A percentile compares a stretch with the other conserved stretches of the same genome.
These are phyloP conservation scores for Crotalus helleri DNA, from an alignment of 2,113 vertebrate species.

Conservation along the genomic window DNA sequence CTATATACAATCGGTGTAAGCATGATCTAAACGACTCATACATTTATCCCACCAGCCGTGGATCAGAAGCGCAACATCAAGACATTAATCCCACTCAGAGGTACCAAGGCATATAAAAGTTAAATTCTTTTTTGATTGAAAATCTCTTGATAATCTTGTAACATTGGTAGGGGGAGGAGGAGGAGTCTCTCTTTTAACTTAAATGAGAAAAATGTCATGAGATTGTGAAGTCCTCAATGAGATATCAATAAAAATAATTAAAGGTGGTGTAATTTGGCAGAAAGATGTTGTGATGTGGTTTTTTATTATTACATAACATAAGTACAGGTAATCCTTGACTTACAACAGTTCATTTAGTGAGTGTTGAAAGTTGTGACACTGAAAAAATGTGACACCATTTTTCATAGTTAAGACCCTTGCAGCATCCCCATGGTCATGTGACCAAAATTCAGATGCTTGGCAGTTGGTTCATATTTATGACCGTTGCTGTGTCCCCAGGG, in stretches of 20 bases:
- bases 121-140: not conserved
- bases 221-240: not conserved
- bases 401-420: not conserved
- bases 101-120: slow-evolving; percentile 46
- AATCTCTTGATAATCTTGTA: not conserved
- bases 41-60: slow-evolving; percentile 22
- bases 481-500: not conserved
- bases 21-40: slow-evolving; percentile 64
- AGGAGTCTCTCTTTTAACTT: not conserved
- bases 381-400: not conserved
- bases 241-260: not conserved
- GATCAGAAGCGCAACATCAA: slow-evolving; percentile 5
- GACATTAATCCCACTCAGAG: slow-evolving; percentile 52
- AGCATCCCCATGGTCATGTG: not conserved
- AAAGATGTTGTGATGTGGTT: not conserved
- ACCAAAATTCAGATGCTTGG: not conserved
- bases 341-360: not conserved
- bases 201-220: not conserved
- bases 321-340: not conserved
- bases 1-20: slow-evolving; percentile 87
- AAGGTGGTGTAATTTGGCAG: not conserved
- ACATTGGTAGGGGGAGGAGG: fast-evolving
- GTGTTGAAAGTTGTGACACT: not conserved
- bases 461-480: not conserved
- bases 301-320: not conserved